Percentiles rank a stretch among this genome's conserved stretches.
phyloP scores from a whole-genome alignment of 2,797 vertebrate genomes.

The Enteromius viviparus region DNA sequence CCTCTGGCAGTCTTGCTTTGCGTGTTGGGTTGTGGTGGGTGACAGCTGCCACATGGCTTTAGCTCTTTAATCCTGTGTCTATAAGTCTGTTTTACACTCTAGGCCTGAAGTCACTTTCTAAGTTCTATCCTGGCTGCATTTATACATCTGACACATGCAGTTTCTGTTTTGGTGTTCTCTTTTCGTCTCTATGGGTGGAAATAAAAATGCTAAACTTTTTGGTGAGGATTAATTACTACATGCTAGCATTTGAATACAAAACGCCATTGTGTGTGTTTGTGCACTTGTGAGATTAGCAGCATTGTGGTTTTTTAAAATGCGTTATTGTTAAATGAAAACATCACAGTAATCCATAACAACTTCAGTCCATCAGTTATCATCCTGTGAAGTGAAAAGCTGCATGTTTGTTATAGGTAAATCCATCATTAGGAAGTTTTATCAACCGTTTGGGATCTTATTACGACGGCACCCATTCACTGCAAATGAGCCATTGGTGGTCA shows the following conservation, averaged over 20 bases:
- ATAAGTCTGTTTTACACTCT: slow-evolving; percentile 71
- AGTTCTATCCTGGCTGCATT: slow-evolving; percentile 46
- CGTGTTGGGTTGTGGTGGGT: slow-evolving; percentile 59
- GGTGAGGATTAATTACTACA: not conserved
- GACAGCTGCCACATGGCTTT: slow-evolving; percentile 78
- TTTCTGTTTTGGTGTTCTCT: slow-evolving; percentile 13
- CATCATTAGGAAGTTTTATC: not conserved
- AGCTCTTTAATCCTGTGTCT: slow-evolving; percentile 73
- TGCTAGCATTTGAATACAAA: slow-evolving; percentile 6
- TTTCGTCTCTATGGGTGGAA: not conserved
- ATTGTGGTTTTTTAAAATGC: not conserved
- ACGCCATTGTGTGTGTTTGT: not conserved
- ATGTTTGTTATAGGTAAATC: not conserved
- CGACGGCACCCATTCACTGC: not conserved
- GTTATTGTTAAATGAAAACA: not conserved
- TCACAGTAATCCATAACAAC: not conserved
- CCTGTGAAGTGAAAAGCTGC: not conserved
- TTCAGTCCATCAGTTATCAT: not conserved
- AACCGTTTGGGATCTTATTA: not conserved
- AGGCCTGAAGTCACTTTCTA: slow-evolving; percentile 62
- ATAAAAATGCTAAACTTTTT: not conserved
- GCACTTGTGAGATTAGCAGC: not conserved
- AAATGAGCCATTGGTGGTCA: not conserved
- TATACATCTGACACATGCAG: slow-evolving; percentile 8
- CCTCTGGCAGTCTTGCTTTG: slow-evolving; percentile 50